Conservation (phyloP, 2,888 invertebrate species). For the Poecilobothrus nobilitatus region DNA sequence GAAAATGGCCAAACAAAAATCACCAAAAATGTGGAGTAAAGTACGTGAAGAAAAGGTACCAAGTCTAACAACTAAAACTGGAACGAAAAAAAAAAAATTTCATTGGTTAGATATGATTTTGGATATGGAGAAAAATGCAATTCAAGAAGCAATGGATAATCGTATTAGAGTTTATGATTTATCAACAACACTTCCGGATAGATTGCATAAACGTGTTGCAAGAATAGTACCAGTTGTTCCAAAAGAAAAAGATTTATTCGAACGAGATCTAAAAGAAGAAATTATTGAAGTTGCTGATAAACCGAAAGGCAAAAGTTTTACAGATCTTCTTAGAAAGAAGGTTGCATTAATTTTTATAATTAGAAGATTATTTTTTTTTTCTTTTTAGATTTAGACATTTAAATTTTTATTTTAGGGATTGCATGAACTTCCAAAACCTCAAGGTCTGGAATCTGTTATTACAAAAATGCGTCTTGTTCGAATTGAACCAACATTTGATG, state of each 20-base stretch:
- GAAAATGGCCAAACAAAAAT: background rate
- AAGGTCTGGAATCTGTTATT: background rate
- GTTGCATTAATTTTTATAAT: conserved; percentile 7
- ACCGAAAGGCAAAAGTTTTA: conserved; percentile 21
- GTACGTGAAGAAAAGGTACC: background rate
- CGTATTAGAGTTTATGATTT: conserved; percentile 30
- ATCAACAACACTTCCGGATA: conserved; percentile 34
- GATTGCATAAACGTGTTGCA: conserved; percentile 32
- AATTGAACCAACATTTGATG: background rate
- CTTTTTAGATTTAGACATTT: background rate
- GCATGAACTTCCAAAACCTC: background rate
- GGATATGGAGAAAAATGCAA: conserved; percentile 31
- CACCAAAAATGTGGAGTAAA: background rate
- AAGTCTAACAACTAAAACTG: background rate
- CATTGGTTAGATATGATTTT: conserved; percentile 35
- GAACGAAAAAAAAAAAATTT: conserved; percentile 17
- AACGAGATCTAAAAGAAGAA: conserved; percentile 29
- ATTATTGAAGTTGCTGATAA: conserved; percentile 24
- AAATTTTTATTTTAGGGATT: background rate
- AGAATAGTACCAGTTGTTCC: conserved; percentile 35
- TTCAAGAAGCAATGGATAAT: conserved; percentile 20
- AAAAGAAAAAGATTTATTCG: conserved; percentile 32
- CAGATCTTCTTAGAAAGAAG: conserved; percentile 21
- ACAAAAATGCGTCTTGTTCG: background rate
- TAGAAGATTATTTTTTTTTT: no score